Conservation (phyloP, 2,113 vertebrate species). For the Rhabdornis inornatus region DNA sequence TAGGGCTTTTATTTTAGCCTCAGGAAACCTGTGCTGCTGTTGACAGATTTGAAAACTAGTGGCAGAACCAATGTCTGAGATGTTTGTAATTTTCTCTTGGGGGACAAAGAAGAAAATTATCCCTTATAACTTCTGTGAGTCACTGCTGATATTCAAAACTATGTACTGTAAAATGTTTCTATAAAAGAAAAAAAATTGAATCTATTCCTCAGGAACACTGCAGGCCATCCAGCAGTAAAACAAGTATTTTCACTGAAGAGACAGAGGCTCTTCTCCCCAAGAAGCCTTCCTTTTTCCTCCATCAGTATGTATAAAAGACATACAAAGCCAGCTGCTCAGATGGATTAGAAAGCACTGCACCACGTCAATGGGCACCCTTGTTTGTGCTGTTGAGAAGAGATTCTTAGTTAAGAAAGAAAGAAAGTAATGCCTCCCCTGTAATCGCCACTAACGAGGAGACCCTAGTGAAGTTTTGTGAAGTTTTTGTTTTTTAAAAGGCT, state of each 20-base stretch:
- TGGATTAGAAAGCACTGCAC: constrained; percentile 37
- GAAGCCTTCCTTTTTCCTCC: constrained; percentile 9
- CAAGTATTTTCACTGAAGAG: not conserved
- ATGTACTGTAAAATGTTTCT: not conserved
- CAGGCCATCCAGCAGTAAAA: not conserved
- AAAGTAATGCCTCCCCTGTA: constrained; percentile 43
- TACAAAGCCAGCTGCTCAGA: constrained; percentile 39
- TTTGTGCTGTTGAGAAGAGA: constrained; percentile 46
- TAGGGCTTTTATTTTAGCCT: not conserved
- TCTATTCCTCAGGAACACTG: not conserved
- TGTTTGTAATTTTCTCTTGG: not conserved
- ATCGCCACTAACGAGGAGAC: constrained; percentile 52
- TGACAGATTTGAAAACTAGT: not conserved
- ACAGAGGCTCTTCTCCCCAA: not conserved
- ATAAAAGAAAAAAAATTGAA: not conserved
- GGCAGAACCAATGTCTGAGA: not conserved
- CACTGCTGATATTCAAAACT: not conserved
- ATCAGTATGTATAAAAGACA: not conserved
- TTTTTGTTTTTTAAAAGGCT: constrained; percentile 56
- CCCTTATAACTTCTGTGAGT: not conserved
- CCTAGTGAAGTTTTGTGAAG: constrained; percentile 47
- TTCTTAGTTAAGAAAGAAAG: constrained; percentile 35
- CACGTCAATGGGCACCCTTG: constrained; percentile 33
- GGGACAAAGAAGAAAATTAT: not conserved
- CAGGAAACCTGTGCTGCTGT: not conserved